Conservation (phyloP, 1,140 invertebrate species). For the Anastrepha ludens region DNA sequence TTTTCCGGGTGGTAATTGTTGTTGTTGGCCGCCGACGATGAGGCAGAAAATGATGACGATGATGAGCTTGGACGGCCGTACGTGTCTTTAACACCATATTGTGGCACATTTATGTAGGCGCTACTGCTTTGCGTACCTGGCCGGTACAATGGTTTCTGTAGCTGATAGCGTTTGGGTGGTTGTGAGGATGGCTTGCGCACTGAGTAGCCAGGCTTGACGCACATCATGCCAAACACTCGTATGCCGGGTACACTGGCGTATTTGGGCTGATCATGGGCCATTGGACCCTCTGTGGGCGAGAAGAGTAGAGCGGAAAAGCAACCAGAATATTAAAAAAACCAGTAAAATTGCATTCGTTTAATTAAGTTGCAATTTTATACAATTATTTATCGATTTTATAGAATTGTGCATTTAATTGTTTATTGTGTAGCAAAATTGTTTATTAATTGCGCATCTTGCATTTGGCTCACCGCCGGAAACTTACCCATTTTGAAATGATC, state of each 20-base stretch:
- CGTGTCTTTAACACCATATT: conserved; percentile 63
- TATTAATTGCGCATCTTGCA: not conserved
- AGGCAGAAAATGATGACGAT: not conserved
- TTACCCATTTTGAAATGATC: conserved; percentile 87
- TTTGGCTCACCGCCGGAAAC: conserved; percentile 55
- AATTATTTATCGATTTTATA: conserved; percentile 27
- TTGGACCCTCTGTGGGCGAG: conserved; percentile 86
- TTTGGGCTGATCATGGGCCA: conserved; percentile 93
- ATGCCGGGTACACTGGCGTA: conserved; percentile 95
- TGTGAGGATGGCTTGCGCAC: conserved; percentile 71
- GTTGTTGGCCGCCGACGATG: not conserved
- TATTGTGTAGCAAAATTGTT: conserved; percentile 19
- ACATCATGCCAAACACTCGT: conserved; percentile 95
- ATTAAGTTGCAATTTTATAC: not conserved
- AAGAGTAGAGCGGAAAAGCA: not conserved
- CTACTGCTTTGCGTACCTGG: conserved; percentile 59
- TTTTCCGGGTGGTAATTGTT: conserved; percentile 54
- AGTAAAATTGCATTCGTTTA: conserved; percentile 14
- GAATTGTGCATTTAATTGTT: conserved; percentile 14
- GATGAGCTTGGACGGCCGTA: conserved; percentile 64
- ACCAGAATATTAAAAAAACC: not conserved
- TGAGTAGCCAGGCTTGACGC: conserved; percentile 77
- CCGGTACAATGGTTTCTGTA: conserved; percentile 71
- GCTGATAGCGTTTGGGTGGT: conserved; percentile 71
- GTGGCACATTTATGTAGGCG: conserved; percentile 57